phyloP scores from a whole-genome alignment of 2,888 invertebrate species.

The Holacanthella duospinosa region DNA sequence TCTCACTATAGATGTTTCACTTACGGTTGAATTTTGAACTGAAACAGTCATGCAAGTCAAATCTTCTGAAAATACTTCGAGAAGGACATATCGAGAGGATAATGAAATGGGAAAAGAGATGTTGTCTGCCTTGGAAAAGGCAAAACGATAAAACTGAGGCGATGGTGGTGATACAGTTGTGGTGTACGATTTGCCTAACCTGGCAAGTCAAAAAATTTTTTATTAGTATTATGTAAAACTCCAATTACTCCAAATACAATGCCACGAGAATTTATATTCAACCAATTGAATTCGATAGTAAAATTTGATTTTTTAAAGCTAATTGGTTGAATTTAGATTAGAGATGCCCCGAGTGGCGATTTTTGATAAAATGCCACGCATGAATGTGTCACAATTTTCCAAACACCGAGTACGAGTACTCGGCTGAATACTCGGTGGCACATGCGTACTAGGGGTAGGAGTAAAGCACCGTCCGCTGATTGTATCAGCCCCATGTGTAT shows the following conservation, averaged over 20 bases:
- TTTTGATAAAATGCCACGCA: too few species aligned
- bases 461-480: too few species aligned
- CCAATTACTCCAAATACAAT: constrained; percentile 4
- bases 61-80: constrained; percentile 55
- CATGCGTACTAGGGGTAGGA: too few species aligned
- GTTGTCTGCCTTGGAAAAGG: constrained; percentile 45
- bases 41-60: constrained; percentile 63
- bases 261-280: not conserved
- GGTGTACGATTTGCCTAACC: constrained; percentile 36
- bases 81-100: constrained; percentile 47
- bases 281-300: too few species aligned
- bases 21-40: constrained; percentile 50
- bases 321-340: too few species aligned
- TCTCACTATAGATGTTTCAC: not conserved
- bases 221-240: constrained; percentile 4
- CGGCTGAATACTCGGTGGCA: too few species aligned
- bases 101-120: not conserved
- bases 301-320: too few species aligned
- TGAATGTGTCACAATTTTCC: too few species aligned
- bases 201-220: constrained; percentile 25
- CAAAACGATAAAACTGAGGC: constrained; percentile 53
- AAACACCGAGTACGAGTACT: too few species aligned
- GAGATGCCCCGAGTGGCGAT: too few species aligned
- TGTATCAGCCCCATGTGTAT: too few species aligned
- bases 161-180: constrained; percentile 47